Evolutionary conservation across 2,797 vertebrate genomes (phyloP).

Genomic region (Champsocephalus esox): DNA sequence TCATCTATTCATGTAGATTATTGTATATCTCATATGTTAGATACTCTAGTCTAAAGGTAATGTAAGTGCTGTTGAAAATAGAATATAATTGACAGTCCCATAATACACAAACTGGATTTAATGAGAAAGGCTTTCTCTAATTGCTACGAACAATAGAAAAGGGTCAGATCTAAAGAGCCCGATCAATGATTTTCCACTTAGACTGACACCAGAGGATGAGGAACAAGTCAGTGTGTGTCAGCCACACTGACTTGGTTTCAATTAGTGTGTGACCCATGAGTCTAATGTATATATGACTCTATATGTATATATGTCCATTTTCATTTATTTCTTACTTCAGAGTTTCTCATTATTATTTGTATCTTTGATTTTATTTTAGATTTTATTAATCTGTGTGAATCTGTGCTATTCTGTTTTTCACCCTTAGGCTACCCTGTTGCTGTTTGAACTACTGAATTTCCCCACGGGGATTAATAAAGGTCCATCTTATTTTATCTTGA

Average conservation of each 20-base stretch:
- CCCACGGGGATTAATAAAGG: too few relatives aligned
- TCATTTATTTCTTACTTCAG: too few relatives aligned
- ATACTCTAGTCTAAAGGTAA: neutral
- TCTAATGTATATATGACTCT: too few relatives aligned
- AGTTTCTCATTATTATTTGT: too few relatives aligned
- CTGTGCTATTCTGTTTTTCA: too few relatives aligned
- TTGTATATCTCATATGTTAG: neutral
- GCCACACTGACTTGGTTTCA: constrained; percentile 62
- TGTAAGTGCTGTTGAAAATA: neutral
- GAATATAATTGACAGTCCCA: neutral
- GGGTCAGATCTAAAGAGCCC: constrained; percentile 63
- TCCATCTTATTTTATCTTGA: too few relatives aligned
- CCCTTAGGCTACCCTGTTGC: too few relatives aligned
- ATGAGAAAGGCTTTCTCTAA: constrained; percentile 36
- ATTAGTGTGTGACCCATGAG: constrained; percentile 23
- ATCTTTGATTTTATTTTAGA: too few relatives aligned
- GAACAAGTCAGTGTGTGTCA: constrained; percentile 26
- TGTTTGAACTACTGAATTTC: too few relatives aligned
- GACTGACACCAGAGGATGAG: constrained; percentile 53
- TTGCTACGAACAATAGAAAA: constrained; percentile 49
- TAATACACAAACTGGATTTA: constrained; percentile 10
- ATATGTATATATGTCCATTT: too few relatives aligned
- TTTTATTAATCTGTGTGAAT: too few relatives aligned
- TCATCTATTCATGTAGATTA: constrained; percentile 1
- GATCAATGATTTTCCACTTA: constrained; percentile 73